phyloP scores from a whole-genome alignment of 2,888 invertebrate genomes.

The Dromius quadrimaculatus region DNA sequence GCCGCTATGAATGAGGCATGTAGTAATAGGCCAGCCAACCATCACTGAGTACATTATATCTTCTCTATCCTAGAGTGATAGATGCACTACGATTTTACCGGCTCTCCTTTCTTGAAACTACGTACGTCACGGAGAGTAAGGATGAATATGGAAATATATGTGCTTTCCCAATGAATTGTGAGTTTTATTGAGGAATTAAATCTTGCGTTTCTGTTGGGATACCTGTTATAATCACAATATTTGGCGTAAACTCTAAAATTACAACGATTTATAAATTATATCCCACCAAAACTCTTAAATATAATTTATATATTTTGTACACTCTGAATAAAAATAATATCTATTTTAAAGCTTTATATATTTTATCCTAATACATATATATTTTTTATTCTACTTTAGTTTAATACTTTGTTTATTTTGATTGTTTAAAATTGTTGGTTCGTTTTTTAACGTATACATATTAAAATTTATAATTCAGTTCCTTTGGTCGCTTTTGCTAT shows the following conservation, averaged over 20 bases:
- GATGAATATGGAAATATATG: too few relatives aligned
- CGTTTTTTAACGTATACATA: conserved; percentile 7
- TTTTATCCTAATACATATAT: conserved; percentile 22
- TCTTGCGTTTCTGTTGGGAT: too few relatives aligned
- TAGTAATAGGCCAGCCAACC: too few relatives aligned
- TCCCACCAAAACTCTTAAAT: background rate
- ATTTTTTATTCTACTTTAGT: conserved; percentile 3
- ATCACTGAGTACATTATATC: too few relatives aligned
- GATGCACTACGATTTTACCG: too few relatives aligned
- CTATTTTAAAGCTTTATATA: conserved; percentile 20
- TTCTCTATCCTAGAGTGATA: too few relatives aligned
- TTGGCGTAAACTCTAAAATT: conserved; percentile 46
- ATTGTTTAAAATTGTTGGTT: conserved; percentile 25
- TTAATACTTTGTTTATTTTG: conserved; percentile 4
- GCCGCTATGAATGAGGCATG: too few relatives aligned
- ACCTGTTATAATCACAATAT: conserved; percentile 44
- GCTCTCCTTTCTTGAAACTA: too few relatives aligned
- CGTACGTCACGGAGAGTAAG: too few relatives aligned
- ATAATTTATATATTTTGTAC: conserved; percentile 37
- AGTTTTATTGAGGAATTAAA: too few relatives aligned
- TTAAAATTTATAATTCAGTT: conserved; percentile 3
- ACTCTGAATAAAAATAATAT: conserved; percentile 46
- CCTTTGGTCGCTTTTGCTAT: background rate
- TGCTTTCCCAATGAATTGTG: too few relatives aligned
- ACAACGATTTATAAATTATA: conserved; percentile 3